phyloP scores from a whole-genome alignment of 2,888 invertebrate species.

The Perizoma affinitatum region DNA sequence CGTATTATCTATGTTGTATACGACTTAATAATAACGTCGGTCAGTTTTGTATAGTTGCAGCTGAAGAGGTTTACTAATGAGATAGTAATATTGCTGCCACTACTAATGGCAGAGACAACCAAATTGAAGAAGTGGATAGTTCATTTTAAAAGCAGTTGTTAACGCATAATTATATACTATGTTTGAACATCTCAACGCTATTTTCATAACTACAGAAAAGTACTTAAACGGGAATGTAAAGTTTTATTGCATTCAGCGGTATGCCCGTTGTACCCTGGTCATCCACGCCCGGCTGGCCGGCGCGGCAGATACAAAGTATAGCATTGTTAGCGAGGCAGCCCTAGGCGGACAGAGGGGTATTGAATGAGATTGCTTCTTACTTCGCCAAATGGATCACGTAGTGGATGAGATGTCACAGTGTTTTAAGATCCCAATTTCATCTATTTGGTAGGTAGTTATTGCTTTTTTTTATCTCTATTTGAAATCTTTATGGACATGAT shows the following conservation, averaged over 20 bases:
- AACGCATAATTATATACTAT: neutral
- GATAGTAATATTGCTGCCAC: too few species aligned
- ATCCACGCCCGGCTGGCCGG: too few species aligned
- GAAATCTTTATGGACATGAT: constrained; percentile 23
- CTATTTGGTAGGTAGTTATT: constrained; percentile 65
- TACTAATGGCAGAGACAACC: too few species aligned
- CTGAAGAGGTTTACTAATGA: too few species aligned
- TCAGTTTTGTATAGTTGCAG: too few species aligned
- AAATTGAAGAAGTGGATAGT: too few species aligned
- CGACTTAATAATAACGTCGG: too few species aligned
- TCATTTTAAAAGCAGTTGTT: too few species aligned
- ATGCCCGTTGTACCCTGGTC: constrained; percentile 37
- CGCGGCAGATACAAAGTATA: constrained; percentile 65
- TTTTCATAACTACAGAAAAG: constrained; percentile 72
- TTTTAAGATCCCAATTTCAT: constrained; percentile 83
- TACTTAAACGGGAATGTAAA: constrained; percentile 80
- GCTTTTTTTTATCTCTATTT: constrained; percentile 42
- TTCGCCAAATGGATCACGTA: constrained; percentile 85
- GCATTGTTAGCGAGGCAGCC: constrained; percentile 70
- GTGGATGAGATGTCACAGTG: constrained; percentile 85
- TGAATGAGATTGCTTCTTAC: constrained; percentile 86
- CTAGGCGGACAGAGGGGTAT: constrained; percentile 71
- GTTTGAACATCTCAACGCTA: constrained; percentile 12
- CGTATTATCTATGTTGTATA: too few species aligned
- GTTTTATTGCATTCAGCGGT: constrained; percentile 79